phyloP scores from a whole-genome alignment of 2,797 vertebrate species.

The Lacerta agilis region DNA sequence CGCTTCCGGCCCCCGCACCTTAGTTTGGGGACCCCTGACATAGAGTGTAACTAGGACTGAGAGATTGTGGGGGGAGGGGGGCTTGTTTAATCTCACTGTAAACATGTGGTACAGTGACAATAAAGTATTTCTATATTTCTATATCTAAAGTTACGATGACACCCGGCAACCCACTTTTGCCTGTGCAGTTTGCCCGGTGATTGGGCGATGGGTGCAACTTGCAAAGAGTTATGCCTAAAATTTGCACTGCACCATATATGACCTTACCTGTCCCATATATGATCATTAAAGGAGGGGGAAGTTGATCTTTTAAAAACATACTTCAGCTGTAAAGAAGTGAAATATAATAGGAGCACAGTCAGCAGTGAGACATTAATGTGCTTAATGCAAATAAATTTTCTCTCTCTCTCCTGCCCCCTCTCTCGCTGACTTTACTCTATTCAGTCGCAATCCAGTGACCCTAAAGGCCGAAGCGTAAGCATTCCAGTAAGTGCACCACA shows the following conservation, averaged over 20 bases:
- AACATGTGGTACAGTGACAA: no score
- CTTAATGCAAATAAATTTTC: constrained; percentile 6
- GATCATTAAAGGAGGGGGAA: background rate
- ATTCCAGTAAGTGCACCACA: background rate
- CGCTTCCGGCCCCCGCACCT: no score
- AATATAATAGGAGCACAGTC: background rate
- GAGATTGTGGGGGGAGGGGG: no score
- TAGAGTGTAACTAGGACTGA: no score
- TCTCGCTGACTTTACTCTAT: background rate
- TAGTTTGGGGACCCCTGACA: no score
- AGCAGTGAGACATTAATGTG: background rate
- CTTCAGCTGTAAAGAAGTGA: background rate
- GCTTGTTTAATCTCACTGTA: no score
- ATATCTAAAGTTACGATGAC: no score
- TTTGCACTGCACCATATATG: background rate
- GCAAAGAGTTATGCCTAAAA: no score
- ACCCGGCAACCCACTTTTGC: no score
- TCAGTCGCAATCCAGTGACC: background rate
- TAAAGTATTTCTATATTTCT: no score
- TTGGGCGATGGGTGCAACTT: no score
- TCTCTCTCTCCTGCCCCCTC: background rate
- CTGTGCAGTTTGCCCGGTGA: no score
- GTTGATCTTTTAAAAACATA: background rate
- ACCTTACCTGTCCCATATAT: background rate
- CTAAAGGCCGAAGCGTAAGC: background rate